Evolutionary conservation across 2,888 invertebrate species (phyloP).

Genomic region (Stenotaenia linearis): DNA sequence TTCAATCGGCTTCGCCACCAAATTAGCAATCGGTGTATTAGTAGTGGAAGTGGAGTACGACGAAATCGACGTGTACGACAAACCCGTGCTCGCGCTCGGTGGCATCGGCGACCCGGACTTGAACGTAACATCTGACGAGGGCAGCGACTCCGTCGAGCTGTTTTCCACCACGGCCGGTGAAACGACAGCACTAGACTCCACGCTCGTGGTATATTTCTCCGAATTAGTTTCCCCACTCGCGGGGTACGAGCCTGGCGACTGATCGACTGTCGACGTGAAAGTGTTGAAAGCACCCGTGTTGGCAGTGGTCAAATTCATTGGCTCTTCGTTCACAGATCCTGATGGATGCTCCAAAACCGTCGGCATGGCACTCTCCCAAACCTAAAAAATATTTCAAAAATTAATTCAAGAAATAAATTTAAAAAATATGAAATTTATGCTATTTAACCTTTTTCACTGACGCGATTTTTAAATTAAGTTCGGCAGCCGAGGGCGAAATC

Average conservation of each 20-base stretch:
- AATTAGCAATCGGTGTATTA: not conserved
- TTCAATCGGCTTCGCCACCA: conserved; percentile 37
- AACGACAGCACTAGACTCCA: not conserved
- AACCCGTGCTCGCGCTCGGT: not conserved
- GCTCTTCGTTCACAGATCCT: conserved; percentile 38
- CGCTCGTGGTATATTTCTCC: not conserved
- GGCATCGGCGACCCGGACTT: conserved; percentile 28
- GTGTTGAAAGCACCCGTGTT: conserved; percentile 20
- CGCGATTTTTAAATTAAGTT: conserved; percentile 87
- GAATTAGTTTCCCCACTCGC: not conserved
- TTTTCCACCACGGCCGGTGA: not conserved
- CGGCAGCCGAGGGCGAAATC: conserved; percentile 75
- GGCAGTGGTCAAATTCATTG: not conserved
- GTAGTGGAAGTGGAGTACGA: conserved; percentile 27
- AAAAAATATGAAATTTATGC: conserved; percentile 27
- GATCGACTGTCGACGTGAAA: conserved; percentile 29
- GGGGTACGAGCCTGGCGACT: not conserved
- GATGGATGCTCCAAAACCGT: conserved; percentile 43
- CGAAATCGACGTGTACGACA: not conserved
- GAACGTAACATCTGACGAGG: not conserved
- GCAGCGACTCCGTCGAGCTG: not conserved
- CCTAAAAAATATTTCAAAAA: conserved; percentile 45
- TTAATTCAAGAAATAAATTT: not conserved
- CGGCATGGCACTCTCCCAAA: conserved; percentile 63
- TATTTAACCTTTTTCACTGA: conserved; percentile 72